Percentiles rank a stretch among this genome's conserved stretches.
Evolutionary conservation across 1,140 invertebrate species (phyloP).

Genomic region (Drosophila tristis): DNA sequence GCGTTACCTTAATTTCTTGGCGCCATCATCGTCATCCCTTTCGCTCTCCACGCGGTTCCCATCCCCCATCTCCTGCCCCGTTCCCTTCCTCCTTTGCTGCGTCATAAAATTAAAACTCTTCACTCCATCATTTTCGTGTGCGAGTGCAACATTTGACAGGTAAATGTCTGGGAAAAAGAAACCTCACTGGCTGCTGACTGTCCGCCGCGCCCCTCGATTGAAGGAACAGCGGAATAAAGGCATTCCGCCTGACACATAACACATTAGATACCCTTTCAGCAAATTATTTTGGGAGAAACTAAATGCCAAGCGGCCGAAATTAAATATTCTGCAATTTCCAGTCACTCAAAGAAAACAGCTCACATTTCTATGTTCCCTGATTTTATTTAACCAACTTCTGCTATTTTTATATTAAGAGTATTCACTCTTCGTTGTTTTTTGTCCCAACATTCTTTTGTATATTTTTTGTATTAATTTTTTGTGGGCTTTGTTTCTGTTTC

Average conservation of each 20-base stretch:
- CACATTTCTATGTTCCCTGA: too few relatives aligned
- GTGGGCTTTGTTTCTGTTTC: background rate
- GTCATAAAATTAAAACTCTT: constrained; percentile 82
- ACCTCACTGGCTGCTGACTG: constrained; percentile 31
- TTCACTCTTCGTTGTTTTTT: constrained; percentile 4
- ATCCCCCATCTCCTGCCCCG: constrained; percentile 3
- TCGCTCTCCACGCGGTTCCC: constrained; percentile 9
- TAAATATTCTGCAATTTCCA: too few relatives aligned
- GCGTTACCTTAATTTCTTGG: constrained; percentile 81
- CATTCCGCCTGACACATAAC: too few relatives aligned
- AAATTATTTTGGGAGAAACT: too few relatives aligned
- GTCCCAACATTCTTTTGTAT: background rate
- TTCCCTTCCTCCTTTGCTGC: constrained; percentile 64
- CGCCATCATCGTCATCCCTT: constrained; percentile 55
- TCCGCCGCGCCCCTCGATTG: constrained; percentile 42
- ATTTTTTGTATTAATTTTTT: constrained; percentile 29
- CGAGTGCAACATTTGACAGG: constrained; percentile 82
- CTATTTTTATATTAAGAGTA: background rate
- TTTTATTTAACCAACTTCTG: background rate
- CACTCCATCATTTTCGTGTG: constrained; percentile 81
- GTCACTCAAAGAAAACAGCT: too few relatives aligned
- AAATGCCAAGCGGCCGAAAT: too few relatives aligned
- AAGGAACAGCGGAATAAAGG: too few relatives aligned
- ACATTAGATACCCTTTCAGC: too few relatives aligned
- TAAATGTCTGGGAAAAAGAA: constrained; percentile 79